These are phyloP conservation scores for Pollachius pollachius DNA, from an alignment of 2,113 vertebrate species.

Conservation along the genomic window DNA sequence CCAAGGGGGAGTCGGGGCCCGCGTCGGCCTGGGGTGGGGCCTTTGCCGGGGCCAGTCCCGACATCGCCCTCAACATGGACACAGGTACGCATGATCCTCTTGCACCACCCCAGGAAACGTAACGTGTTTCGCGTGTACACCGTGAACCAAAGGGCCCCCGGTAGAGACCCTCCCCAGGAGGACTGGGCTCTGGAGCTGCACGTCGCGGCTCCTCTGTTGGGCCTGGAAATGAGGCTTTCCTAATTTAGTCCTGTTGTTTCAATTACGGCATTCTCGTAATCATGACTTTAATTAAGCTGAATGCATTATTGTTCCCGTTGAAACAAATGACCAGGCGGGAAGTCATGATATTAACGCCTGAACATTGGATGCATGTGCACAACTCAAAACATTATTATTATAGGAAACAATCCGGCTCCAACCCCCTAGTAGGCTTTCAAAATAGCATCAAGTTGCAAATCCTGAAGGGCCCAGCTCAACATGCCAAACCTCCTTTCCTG, in stretches of 20 bases:
- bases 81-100: constrained; percentile 76
- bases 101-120: not conserved
- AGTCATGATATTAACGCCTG: not conserved
- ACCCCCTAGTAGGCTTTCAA: not conserved
- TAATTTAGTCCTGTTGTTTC: not conserved
- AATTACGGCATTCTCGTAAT: too few species aligned
- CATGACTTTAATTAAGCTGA: too few species aligned
- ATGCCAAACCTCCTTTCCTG: constrained; percentile 42
- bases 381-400: too few species aligned
- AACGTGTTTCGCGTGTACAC: too few species aligned
- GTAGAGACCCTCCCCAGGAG: too few species aligned
- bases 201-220: not conserved
- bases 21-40: constrained; percentile 81
- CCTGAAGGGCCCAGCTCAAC: constrained; percentile 25
- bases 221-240: not conserved
- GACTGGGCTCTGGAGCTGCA: too few species aligned
- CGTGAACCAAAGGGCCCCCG: too few species aligned
- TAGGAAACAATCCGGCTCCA: too few species aligned
- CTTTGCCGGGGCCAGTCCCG: constrained; percentile 80
- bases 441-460: not conserved
- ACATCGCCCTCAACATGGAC: constrained; percentile 90
- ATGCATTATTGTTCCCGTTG: too few species aligned
- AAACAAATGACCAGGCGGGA: not conserved
- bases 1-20: constrained; percentile 76
- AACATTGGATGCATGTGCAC: constrained; percentile 30